Conservation (phyloP, 2,113 vertebrate species). For the Antennarius striatus region DNA sequence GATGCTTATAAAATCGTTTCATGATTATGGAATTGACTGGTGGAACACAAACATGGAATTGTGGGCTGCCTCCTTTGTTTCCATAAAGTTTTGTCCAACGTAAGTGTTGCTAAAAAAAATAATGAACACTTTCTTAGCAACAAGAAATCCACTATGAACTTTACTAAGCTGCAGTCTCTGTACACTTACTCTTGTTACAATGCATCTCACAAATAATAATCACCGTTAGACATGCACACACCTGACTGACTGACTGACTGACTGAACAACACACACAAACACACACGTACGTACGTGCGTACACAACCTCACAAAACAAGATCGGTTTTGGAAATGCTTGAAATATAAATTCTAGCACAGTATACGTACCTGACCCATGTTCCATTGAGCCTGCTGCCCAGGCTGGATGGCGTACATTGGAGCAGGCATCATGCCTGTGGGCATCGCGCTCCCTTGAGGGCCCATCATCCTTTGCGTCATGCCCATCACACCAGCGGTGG, state of each 20-base stretch:
- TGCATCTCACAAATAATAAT: too few relatives aligned
- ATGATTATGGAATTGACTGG: too few relatives aligned
- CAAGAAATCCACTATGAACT: too few relatives aligned
- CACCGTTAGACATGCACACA: neutral
- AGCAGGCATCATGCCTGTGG: slow-evolving; percentile 83
- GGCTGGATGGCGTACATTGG: slow-evolving; percentile 92
- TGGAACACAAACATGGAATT: too few relatives aligned
- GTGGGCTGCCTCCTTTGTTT: too few relatives aligned
- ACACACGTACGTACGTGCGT: neutral
- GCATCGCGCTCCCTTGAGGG: slow-evolving; percentile 85
- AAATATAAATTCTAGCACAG: neutral
- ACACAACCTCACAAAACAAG: neutral
- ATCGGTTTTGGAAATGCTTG: neutral
- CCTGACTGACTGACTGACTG: neutral
- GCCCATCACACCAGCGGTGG: slow-evolving; percentile 88
- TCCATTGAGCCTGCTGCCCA: slow-evolving; percentile 90
- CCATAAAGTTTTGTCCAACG: too few relatives aligned
- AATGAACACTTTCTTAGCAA: too few relatives aligned
- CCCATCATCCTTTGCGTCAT: slow-evolving; percentile 89
- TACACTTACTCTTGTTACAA: too few relatives aligned
- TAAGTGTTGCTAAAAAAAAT: too few relatives aligned
- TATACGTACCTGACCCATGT: slow-evolving; percentile 88
- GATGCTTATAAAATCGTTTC: too few relatives aligned
- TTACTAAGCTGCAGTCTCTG: too few relatives aligned
- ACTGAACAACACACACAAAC: neutral